Base-by-base conservation (phyloP, 2,113 vertebrate genomes). In the Zosterops japonicus region DNA sequence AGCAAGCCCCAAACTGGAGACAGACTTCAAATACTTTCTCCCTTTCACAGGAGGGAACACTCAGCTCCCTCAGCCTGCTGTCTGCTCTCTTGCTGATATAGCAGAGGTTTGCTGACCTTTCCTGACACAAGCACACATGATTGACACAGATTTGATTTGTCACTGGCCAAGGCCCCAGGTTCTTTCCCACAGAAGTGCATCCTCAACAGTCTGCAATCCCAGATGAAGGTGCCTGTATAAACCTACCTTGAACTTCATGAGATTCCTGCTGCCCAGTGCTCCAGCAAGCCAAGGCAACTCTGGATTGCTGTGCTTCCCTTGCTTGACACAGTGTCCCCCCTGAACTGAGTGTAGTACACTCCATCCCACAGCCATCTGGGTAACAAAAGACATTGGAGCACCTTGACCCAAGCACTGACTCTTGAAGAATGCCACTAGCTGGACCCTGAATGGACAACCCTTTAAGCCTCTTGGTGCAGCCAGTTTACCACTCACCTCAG, bases 321-420 rank as follows among this genome's bases (percentile, higher is more conserved):
- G 60, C 17, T 22, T 22, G 35, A 28, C 28, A 57, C 4, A 41
- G 8, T 1, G 2, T 18, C 6, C n/a, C 13, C 22, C 0, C 0
- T 4, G 3, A 33, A 33, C 11, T 35, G 24, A 39, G 9, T 15
- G 15, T 42, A 18, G 29, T 22, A 11, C 8, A 4, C 28, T 46
- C 42, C 47, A 68, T 25, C 24, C 16, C 47, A 12, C 3, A 8
- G 6, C 33, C 60, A 65, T 39, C 11, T 29, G 4, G 0, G 39
- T 12, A 56, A 88, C 12, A 69, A 55, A 68, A 28, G 29, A 11
- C 23, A 25, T 46, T 11, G 7, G 50, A 78, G 8, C 4, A 2
- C 12, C 31, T 23, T 28, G 18, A 24, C 59, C 22, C 44, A 29
- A 18, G 6, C 1, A 53, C 4, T 35, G 27, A 12, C 13, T 33